These are phyloP conservation scores for Spinus olivaceus DNA, from an alignment of 2,797 vertebrate genomes.

Conservation along the genomic window DNA sequence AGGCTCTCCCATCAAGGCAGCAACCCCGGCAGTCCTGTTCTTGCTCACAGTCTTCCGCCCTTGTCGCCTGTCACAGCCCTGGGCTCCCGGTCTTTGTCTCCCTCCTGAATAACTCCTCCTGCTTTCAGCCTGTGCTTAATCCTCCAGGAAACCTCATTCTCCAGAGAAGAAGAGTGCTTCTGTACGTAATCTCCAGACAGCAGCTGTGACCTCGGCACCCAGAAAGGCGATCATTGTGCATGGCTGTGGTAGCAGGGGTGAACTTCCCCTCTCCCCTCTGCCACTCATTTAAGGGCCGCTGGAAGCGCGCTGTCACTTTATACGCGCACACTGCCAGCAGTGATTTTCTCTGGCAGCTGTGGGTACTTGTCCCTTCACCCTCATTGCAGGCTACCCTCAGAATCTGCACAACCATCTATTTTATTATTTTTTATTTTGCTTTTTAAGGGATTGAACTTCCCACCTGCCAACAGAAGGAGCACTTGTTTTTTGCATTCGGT, in stretches of 20 bases:
- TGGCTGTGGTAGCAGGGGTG: background rate
- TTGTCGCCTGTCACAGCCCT: fast-evolving
- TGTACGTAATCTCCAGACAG: conserved; percentile 63
- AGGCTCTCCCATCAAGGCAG: background rate
- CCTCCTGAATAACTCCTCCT: conserved; percentile 1
- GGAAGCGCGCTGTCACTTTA: background rate
- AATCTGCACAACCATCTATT: background rate
- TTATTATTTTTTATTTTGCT: conserved; percentile 9
- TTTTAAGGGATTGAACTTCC: conserved; percentile 13
- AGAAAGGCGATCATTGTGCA: conserved; percentile 60
- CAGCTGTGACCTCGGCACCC: conserved; percentile 55
- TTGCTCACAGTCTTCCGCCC: background rate
- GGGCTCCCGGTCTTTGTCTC: conserved; percentile 2
- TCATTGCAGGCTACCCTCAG: background rate
- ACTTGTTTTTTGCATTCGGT: background rate
- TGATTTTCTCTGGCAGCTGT: conserved; percentile 26
- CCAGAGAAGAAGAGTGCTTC: conserved; percentile 50
- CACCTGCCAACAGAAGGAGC: conserved; percentile 51
- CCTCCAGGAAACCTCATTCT: conserved; percentile 59
- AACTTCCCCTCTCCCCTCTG: conserved; percentile 22
- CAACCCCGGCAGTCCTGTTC: background rate
- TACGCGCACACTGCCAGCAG: background rate
- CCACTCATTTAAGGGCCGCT: background rate
- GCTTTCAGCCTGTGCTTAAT: conserved; percentile 44
- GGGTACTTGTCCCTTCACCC: background rate